phyloP scores from a whole-genome alignment of 2,113 vertebrate genomes.

The Eonycteris spelaea region DNA sequence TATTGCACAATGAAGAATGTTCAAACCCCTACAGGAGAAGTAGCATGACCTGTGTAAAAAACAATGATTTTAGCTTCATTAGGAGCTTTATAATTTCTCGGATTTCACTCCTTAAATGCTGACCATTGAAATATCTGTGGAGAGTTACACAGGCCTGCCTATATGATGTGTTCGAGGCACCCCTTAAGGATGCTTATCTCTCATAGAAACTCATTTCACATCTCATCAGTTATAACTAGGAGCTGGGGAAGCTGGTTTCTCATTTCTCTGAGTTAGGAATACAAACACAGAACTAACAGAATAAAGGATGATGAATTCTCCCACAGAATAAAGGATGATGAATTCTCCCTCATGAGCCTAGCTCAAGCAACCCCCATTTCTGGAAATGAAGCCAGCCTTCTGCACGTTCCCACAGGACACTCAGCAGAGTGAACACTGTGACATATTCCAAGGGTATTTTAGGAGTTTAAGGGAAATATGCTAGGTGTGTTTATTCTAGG shows the following conservation, averaged over 20 bases:
- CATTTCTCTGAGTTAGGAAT: constrained; percentile 55
- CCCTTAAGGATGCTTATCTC: constrained; percentile 64
- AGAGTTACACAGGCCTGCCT: constrained; percentile 27
- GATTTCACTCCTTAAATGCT: constrained; percentile 16
- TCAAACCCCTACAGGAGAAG: not conserved
- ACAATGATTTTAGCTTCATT: not conserved
- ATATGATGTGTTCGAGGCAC: constrained; percentile 63
- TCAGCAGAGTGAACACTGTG: not conserved
- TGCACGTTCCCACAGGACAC: constrained; percentile 14
- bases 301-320: not conserved
- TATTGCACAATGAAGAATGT: not conserved
- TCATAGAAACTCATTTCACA: constrained; percentile 76
- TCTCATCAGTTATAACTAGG: constrained; percentile 71
- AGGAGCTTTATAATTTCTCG: not conserved
- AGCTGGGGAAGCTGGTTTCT: constrained; percentile 52
- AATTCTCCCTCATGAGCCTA: not conserved
- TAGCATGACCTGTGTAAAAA: not conserved
- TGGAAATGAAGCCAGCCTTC: not conserved
- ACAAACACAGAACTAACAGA: not conserved
- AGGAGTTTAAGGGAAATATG: not conserved
- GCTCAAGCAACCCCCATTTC: not conserved
- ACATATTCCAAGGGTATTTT: not conserved
- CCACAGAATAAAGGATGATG: not conserved
- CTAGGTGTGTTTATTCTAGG: not conserved
- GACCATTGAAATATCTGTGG: constrained; percentile 1